phyloP scores from a whole-genome alignment of 1,140 invertebrate genomes.

The Drosophila tani region DNA sequence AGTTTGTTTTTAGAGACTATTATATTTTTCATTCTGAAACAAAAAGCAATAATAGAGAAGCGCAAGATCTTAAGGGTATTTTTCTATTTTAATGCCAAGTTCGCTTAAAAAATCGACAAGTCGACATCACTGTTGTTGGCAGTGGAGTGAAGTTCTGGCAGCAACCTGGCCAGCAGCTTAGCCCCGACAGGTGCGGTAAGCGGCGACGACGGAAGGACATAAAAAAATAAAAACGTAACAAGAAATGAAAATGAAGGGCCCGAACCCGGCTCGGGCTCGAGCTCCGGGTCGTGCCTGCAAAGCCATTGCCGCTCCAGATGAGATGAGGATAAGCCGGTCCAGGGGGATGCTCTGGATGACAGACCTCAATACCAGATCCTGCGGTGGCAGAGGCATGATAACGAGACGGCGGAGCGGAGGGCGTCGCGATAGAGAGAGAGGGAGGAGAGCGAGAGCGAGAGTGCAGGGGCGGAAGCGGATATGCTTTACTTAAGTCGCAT shows the following conservation, averaged over 20 bases:
- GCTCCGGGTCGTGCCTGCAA: conserved; percentile 32
- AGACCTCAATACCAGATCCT: conserved; percentile 52
- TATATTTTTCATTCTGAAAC: too few species aligned
- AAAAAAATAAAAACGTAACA: conserved; percentile 71
- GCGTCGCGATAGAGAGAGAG: too few species aligned
- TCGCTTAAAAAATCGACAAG: neutral
- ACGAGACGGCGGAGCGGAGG: neutral
- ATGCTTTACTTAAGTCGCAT: conserved; percentile 83
- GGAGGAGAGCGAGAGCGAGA: conserved; percentile 22
- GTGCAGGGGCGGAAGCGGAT: conserved; percentile 78
- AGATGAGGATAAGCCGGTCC: conserved; percentile 39
- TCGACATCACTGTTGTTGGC: neutral
- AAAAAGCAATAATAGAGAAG: too few species aligned
- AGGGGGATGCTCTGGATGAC: conserved; percentile 59
- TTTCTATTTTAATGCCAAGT: neutral
- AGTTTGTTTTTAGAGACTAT: too few species aligned
- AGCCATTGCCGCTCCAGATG: conserved; percentile 73
- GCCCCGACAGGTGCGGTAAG: conserved; percentile 64
- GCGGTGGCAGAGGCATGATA: conserved; percentile 26
- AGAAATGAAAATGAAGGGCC: conserved; percentile 81
- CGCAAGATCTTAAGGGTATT: neutral
- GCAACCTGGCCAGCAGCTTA: conserved; percentile 70
- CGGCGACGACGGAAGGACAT: conserved; percentile 71
- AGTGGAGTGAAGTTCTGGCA: conserved; percentile 30
- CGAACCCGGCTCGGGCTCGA: conserved; percentile 20